Conservation (phyloP, 2,113 vertebrate species). For the Pavo muticus region DNA sequence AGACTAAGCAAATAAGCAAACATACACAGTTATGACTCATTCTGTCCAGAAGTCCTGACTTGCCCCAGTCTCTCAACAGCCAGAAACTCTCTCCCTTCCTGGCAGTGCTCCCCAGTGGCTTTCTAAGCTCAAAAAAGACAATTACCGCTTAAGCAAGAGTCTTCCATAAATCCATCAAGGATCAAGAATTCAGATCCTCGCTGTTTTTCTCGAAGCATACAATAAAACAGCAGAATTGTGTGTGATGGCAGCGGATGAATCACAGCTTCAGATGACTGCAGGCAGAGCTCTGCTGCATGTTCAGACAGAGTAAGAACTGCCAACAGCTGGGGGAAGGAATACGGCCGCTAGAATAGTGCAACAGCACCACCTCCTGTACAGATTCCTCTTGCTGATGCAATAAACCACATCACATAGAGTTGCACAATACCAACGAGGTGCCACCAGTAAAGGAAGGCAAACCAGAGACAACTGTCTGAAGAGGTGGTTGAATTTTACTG, state of each 20-base stretch:
- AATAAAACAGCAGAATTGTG: background rate
- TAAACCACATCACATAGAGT: conserved; percentile 6
- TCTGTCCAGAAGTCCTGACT: conserved; percentile 43
- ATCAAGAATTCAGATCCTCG: background rate
- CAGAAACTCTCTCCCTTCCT: conserved; percentile 30
- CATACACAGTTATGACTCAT: conserved; percentile 32
- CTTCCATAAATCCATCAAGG: background rate
- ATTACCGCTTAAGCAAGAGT: background rate
- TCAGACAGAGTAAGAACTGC: background rate
- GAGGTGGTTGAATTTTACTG: background rate
- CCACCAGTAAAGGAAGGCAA: background rate
- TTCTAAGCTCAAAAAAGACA: conserved; percentile 29
- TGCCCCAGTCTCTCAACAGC: conserved; percentile 16
- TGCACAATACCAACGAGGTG: conserved; percentile 19
- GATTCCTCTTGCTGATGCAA: conserved; percentile 8
- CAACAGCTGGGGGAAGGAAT: background rate
- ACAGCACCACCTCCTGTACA: conserved; percentile 59
- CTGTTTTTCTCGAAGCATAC: conserved; percentile 5
- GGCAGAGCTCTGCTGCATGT: background rate
- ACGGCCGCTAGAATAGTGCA: conserved; percentile 12
- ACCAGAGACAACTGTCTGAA: background rate
- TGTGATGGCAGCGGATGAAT: background rate
- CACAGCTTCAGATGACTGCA: background rate
- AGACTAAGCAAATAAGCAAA: background rate
- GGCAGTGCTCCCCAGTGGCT: background rate